These are phyloP conservation scores for Miniopterus natalensis DNA, from an alignment of 2,113 vertebrate genomes.

Conservation along the genomic window DNA sequence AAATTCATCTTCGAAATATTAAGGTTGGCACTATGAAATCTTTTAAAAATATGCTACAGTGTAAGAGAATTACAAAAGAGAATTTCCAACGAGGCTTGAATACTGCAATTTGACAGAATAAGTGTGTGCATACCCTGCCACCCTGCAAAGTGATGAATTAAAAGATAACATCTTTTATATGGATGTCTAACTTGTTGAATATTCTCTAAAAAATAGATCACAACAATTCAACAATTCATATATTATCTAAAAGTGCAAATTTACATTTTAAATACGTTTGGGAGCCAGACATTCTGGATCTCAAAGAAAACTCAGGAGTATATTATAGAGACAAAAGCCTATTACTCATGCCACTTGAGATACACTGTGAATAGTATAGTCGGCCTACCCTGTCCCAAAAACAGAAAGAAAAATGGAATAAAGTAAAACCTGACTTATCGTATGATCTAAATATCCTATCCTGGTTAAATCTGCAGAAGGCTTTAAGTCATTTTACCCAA, in stretches of 20 bases:
- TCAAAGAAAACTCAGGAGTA: background rate
- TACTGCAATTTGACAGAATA: background rate
- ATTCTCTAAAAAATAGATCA: constrained; percentile 43
- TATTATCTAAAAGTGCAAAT: constrained; percentile 37
- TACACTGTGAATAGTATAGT: background rate
- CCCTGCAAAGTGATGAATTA: background rate
- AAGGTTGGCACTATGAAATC: background rate
- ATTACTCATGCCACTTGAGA: background rate
- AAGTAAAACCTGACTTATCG: background rate
- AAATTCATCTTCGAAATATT: constrained; percentile 30
- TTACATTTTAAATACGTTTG: constrained; percentile 65
- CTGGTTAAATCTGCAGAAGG: background rate
- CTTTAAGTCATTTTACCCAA: background rate
- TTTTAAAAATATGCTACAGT: background rate
- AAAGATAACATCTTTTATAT: background rate
- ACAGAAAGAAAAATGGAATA: background rate
- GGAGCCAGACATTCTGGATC: background rate
- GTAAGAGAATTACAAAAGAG: background rate
- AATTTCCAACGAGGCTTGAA: background rate
- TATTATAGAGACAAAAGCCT: background rate
- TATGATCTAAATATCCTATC: background rate
- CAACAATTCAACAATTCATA: constrained; percentile 63
- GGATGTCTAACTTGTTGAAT: constrained; percentile 15
- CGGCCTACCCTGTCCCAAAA: background rate
- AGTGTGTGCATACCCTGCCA: no score